Evolutionary conservation across 2,113 vertebrate genomes (phyloP).

Genomic region (Myotis yumanensis): DNA sequence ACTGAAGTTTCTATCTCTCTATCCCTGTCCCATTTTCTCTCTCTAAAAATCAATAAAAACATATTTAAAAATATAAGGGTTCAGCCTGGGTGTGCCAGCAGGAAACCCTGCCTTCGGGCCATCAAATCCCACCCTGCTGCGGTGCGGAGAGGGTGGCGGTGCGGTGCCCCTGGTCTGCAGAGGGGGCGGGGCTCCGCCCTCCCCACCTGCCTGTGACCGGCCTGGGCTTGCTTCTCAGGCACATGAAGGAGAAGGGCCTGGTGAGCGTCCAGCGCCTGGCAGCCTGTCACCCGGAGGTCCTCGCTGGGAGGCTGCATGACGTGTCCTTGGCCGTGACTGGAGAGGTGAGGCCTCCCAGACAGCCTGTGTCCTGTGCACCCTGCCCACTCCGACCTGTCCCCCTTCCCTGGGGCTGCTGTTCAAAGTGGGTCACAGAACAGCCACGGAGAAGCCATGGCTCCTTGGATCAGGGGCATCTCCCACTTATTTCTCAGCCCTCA

Average conservation of each 20-base stretch:
- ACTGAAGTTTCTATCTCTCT: too few relatives aligned
- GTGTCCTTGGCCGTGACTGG: slow-evolving; percentile 78
- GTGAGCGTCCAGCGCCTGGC: slow-evolving; percentile 78
- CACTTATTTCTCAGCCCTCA: not conserved
- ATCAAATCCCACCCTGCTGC: fast-evolving
- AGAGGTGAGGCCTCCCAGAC: slow-evolving; percentile 79
- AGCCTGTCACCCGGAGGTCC: slow-evolving; percentile 77
- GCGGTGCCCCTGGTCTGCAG: not conserved
- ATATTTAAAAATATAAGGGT: too few relatives aligned
- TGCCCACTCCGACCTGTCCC: not conserved
- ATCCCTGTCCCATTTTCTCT: too few relatives aligned
- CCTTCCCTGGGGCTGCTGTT: not conserved
- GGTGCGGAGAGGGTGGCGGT: not conserved
- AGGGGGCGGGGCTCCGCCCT: not conserved
- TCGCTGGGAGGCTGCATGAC: slow-evolving; percentile 73
- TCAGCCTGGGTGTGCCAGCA: not conserved
- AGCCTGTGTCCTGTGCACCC: fast-evolving
- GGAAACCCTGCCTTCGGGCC: not conserved
- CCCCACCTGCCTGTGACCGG: not conserved
- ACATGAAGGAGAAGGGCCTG: slow-evolving; percentile 82
- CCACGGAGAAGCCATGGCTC: fast-evolving
- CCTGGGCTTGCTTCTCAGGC: slow-evolving; percentile 76
- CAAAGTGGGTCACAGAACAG: not conserved
- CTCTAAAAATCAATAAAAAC: too few relatives aligned
- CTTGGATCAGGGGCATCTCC: fast-evolving